Evolutionary conservation across 2,113 vertebrate genomes (phyloP).

Genomic region (Cyprinodon variegatus): DNA sequence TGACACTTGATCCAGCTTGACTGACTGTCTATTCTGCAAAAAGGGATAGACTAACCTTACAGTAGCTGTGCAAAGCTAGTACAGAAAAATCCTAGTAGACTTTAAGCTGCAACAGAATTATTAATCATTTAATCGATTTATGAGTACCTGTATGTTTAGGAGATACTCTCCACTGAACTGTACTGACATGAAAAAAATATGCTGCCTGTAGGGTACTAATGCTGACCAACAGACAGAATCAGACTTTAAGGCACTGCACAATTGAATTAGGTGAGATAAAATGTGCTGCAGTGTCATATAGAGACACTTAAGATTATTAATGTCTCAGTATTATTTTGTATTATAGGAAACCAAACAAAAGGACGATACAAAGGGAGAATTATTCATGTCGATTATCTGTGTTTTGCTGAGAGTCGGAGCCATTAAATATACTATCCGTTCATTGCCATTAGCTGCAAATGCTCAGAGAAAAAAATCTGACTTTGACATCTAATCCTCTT

Average conservation of each 20-base stretch:
- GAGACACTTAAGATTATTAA: conserved; percentile 60
- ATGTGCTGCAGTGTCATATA: conserved; percentile 31
- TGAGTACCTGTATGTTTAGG: conserved; percentile 11
- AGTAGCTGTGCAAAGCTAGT: background rate
- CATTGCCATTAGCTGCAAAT: conserved; percentile 69
- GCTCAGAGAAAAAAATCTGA: conserved; percentile 64
- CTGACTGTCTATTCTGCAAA: background rate
- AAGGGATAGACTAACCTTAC: background rate
- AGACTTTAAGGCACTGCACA: conserved; percentile 46
- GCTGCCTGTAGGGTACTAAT: conserved; percentile 34
- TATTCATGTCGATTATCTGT: conserved; percentile 57
- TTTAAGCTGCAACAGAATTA: background rate
- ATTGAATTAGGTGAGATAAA: conserved; percentile 40
- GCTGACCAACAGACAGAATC: conserved; percentile 47
- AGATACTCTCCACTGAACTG: conserved; percentile 32
- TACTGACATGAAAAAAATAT: conserved; percentile 9
- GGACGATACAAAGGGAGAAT: conserved; percentile 44
- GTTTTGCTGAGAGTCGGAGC: conserved; percentile 50
- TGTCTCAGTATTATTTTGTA: conserved; percentile 62
- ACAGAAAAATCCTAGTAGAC: background rate
- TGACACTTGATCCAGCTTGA: background rate
- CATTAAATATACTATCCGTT: conserved; percentile 73
- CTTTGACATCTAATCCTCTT: conserved; percentile 76
- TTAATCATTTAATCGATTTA: conserved; percentile 18
- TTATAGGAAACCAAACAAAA: conserved; percentile 26